Conservation (phyloP, 2,888 invertebrate genomes). For the Gymnoscelis rufifasciata region DNA sequence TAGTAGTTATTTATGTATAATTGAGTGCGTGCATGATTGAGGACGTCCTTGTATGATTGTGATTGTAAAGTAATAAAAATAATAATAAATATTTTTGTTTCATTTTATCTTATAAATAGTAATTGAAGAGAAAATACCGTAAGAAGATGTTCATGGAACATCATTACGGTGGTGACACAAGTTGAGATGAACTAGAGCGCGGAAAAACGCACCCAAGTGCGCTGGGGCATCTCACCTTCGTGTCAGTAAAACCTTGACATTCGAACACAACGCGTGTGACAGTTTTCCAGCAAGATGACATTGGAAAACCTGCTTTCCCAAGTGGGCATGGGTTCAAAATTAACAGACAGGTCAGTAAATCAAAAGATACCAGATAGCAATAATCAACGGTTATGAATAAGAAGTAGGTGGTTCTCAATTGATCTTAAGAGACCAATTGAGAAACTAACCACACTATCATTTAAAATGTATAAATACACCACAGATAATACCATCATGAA, state of each 20-base stretch:
- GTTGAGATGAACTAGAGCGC: slow-evolving; percentile 53
- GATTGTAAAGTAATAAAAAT: slow-evolving; percentile 66
- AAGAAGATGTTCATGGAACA: too few species aligned
- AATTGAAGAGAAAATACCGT: slow-evolving; percentile 45
- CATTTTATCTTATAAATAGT: slow-evolving; percentile 14
- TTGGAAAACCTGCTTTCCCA: slow-evolving; percentile 58
- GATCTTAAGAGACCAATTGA: too few species aligned
- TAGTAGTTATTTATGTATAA: slow-evolving; percentile 63
- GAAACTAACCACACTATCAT: too few species aligned
- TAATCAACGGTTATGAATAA: too few species aligned
- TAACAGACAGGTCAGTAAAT: slow-evolving; percentile 55
- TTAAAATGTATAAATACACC: too few species aligned
- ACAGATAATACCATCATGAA: too few species aligned
- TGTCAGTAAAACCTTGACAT: slow-evolving; percentile 60
- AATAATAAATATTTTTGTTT: slow-evolving; percentile 30
- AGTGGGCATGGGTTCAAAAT: slow-evolving; percentile 59
- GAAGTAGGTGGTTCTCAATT: too few species aligned
- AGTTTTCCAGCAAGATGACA: slow-evolving; percentile 45
- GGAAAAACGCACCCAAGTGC: slow-evolving; percentile 37
- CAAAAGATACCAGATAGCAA: too few species aligned
- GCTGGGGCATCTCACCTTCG: slow-evolving; percentile 40
- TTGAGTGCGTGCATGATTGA: slow-evolving; percentile 69
- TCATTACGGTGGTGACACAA: slow-evolving; percentile 28
- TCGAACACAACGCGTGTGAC: slow-evolving; percentile 42
- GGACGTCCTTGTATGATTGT: slow-evolving; percentile 78